Evolutionary conservation across 2,113 vertebrate species (phyloP), one percentile per base, ranked within the genome.

Genomic region (Phalacrocorax pelagicus): DNA sequence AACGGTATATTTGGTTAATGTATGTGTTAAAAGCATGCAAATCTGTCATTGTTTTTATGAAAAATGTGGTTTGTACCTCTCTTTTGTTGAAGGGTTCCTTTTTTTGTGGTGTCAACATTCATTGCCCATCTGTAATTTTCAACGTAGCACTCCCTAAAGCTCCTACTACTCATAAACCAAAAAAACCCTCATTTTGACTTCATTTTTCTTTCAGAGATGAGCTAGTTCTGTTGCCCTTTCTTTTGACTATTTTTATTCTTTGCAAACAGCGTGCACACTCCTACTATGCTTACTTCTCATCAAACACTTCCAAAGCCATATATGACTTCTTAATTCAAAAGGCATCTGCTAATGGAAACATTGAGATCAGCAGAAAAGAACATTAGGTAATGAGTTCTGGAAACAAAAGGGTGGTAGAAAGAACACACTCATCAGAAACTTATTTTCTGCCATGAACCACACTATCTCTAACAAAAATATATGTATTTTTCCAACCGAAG

Each of bases 171-270:
- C 67, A 81, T 95, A 95, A 94, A 58, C 24, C 5, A 92, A 93
- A 96, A 94, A 82, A 85, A 30, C 23, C 79, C 63, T 59, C 40
- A 46, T 54, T 88, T 97, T 96, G 54, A 88, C 72, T 90, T 93
- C 15, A 81, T 42, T 96, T 96, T 97, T 97, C 72, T 93, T 96
- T 95, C 96, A 97, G 90, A 96, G 95, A 92, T 92, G 27, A 97
- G 23, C 90, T 97, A 94, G 93, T 97, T 92, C 84, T 78, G 36
- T 79, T 96, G 57, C 54, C 51, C 47, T 92, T 94, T 95, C 86
- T 84, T 96, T 94, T 94, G 54, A 92, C 88, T 59, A 44, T 34
- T 98, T 92, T 92, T 84, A 88, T 97, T 84, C 78, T 97, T 98
- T 97, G 86, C 77, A 97, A 94, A 36, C 22, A 71, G 46, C 4